phyloP scores from a whole-genome alignment of 2,797 vertebrate species.

The Molothrus aeneus region DNA sequence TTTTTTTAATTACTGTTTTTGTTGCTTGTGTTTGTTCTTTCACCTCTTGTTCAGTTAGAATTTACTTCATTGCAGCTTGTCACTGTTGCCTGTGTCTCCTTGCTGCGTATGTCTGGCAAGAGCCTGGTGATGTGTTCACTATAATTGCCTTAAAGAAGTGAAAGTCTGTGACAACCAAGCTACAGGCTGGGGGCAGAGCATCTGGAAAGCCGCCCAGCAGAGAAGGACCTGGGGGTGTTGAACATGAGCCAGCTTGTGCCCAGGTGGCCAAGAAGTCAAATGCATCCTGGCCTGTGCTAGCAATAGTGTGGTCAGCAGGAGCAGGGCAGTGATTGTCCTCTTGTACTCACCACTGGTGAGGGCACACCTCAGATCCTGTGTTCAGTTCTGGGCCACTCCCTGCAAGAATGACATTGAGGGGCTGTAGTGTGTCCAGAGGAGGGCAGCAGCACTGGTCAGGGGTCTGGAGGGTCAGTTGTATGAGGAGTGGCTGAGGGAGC shows the following conservation, averaged over 20 bases:
- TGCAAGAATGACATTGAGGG: not conserved
- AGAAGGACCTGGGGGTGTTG: not conserved
- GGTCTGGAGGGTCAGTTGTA: not conserved
- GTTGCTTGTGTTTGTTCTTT: not conserved
- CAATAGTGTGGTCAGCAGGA: not conserved
- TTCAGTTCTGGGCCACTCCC: not conserved
- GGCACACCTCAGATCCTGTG: not conserved
- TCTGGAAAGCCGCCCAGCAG: not conserved
- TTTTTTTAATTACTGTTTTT: not conserved
- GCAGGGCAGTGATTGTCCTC: accelerated
- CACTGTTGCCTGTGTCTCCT: not conserved
- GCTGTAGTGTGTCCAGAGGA: accelerated
- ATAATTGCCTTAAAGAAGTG: not conserved
- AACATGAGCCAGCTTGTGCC: not conserved
- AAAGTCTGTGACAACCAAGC: accelerated
- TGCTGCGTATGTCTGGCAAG: not conserved
- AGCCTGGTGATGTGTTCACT: not conserved
- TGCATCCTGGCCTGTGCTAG: not conserved
- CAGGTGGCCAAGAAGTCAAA: not conserved
- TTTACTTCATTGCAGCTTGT: not conserved
- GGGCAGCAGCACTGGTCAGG: not conserved
- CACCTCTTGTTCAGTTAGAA: not conserved
- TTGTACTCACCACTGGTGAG: accelerated
- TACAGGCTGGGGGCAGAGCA: not conserved
- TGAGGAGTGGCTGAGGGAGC: not conserved